phyloP scores from a whole-genome alignment of 2,888 invertebrate genomes.

The Microctonus brassicae region DNA sequence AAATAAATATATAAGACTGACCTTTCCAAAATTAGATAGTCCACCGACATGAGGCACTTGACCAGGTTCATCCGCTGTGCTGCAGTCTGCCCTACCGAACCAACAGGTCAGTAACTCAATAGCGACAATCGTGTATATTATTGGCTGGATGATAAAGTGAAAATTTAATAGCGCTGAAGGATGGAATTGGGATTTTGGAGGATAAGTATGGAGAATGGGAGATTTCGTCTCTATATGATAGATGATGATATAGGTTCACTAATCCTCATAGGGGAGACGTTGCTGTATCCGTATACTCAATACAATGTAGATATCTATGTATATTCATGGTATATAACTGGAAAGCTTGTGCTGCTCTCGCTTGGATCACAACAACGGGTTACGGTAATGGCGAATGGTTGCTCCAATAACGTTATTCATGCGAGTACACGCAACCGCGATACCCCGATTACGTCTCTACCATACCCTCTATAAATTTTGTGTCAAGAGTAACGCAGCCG shows the following conservation, averaged over 20 bases:
- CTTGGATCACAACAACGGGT: not conserved
- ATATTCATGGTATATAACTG: constrained; percentile 1
- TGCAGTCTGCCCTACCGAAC: constrained; percentile 76
- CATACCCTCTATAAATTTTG: constrained; percentile 22
- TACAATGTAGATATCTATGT: not conserved
- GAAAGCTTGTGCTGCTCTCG: not conserved
- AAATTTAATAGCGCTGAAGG: not conserved
- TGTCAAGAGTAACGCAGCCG: not conserved
- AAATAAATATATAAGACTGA: constrained; percentile 59
- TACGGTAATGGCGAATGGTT: constrained; percentile 27
- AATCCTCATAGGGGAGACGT: constrained; percentile 20
- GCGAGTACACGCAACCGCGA: constrained; percentile 29
- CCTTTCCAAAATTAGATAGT: constrained; percentile 76
- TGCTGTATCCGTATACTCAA: not conserved
- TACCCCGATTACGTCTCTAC: constrained; percentile 30
- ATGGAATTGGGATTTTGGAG: not conserved
- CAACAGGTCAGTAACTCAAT: constrained; percentile 68
- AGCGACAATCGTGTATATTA: constrained; percentile 57
- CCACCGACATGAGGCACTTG: constrained; percentile 75
- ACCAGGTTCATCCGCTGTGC: constrained; percentile 75
- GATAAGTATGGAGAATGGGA: constrained; percentile 7
- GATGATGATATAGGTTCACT: constrained; percentile 21
- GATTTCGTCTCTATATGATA: constrained; percentile 4
- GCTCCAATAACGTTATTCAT: constrained; percentile 46
- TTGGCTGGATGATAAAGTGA: constrained; percentile 31